Base-by-base conservation (phyloP, 2,888 invertebrate species). In the Nomada lathburiana region DNA sequence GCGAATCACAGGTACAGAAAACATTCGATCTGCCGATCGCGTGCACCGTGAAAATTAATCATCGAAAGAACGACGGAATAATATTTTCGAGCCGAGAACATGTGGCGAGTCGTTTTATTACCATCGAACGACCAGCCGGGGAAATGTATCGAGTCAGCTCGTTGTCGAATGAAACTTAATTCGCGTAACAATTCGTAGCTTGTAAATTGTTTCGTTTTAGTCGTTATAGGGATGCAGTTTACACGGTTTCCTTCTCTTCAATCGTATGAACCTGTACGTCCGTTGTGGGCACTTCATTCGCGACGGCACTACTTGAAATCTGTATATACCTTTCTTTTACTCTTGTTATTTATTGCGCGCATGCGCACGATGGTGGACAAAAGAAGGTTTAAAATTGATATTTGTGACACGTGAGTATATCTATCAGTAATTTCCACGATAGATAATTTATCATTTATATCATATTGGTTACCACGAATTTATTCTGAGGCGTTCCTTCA, bases 11-110 rank as follows among this genome's bases (percentile, higher is more conserved):
- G 74, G 71, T 20, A 64, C 71, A 50, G 55, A 68, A 68, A 69
- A 60, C 70, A 57, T 42, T 44, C 70, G 60, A 76, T 63, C 79
- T 76, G 74, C 68, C 67, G 83, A 77, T 83, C 74, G 83, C 82
- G 83, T 82, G 83, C 57, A 18, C 44, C 59, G 70, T 63, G 77
- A 60, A 42, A 82, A 82, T 83, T 77, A 83, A 83, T 82, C 77
- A 82, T 74, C 67, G 70, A 47, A 57, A 62, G 74, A 26, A 59
- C 77, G 62, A 26, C 62, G 57, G 73, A 63, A 68, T 84, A 76
- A 68, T 70, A 76, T 68, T 75, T 71, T 79, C 75, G 69, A 65
- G 36, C 59, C 44, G 59, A 0, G 64, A 83, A 68, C 70, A 72
- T 74, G 55, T 55, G 72, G 65, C 18, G 62, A 2, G 50, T 59